phyloP scores from a whole-genome alignment of 2,888 invertebrate genomes.

The Argyra leucocephala region DNA sequence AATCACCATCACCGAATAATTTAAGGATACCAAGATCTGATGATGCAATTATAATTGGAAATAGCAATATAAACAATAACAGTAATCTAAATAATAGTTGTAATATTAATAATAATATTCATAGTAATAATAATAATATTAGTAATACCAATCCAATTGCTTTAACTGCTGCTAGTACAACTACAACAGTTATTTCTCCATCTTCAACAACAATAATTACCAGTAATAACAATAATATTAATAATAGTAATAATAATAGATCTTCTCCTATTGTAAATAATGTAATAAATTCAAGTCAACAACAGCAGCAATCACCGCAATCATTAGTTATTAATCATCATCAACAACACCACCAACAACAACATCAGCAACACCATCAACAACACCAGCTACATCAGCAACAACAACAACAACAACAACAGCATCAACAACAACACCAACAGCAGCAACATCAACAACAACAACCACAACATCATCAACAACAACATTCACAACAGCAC shows the following conservation, averaged over 20 bases:
- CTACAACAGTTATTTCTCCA: conserved; percentile 20
- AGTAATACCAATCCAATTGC: conserved; percentile 38
- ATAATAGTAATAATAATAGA: not conserved
- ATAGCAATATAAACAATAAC: conserved; percentile 1
- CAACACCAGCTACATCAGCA: conserved; percentile 3
- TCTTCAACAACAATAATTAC: not conserved
- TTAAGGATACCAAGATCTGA: conserved; percentile 46
- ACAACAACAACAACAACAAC: conserved; percentile 9
- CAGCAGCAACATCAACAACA: conserved; percentile 13
- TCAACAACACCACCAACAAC: conserved; percentile 7
- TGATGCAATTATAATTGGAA: not conserved
- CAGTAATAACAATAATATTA: not conserved
- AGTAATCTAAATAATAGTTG: not conserved
- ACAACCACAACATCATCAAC: conserved; percentile 2
- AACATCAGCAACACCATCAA: no score
- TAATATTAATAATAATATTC: not conserved
- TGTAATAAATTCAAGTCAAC: not conserved
- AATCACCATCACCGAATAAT: conserved; percentile 45
- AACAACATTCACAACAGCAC: conserved; percentile 9
- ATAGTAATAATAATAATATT: not conserved
- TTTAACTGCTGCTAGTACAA: conserved; percentile 49
- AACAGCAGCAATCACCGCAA: conserved; percentile 4
- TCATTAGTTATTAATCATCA: not conserved
- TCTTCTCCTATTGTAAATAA: not conserved
- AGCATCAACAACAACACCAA: conserved; percentile 10